Evolutionary conservation across 2,797 vertebrate genomes (phyloP).

Genomic region (Sus cebifrons): DNA sequence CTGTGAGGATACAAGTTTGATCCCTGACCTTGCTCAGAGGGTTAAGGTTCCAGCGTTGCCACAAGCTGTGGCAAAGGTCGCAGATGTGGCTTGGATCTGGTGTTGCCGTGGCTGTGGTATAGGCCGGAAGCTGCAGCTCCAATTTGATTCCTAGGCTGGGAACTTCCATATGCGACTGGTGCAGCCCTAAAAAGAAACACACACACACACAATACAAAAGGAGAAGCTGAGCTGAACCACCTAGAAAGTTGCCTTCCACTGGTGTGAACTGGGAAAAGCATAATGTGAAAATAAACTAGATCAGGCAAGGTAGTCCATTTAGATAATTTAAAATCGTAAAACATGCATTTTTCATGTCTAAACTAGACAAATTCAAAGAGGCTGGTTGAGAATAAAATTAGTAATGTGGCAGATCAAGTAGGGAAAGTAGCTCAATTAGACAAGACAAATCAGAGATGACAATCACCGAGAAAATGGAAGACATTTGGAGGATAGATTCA

Average conservation of each 20-base stretch:
- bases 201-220: not conserved
- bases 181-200: no score
- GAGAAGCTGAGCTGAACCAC: not conserved
- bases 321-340: not conserved
- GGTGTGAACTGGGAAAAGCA: not conserved
- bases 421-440: not conserved
- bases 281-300: constrained; percentile 29
- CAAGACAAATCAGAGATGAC: not conserved
- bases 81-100: no score
- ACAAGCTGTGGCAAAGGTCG: no score
- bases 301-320: not conserved
- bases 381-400: constrained; percentile 6
- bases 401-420: not conserved
- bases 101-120: no score
- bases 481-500: not conserved
- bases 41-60: no score
- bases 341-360: not conserved
- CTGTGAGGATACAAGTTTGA: no score
- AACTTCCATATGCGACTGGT: no score
- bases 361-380: constrained; percentile 34
- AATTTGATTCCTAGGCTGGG: no score
- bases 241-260: not conserved
- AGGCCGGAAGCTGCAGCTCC: no score
- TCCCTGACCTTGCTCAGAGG: no score
- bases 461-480: not conserved